phyloP scores from a whole-genome alignment of 2,113 vertebrate genomes.

The Aphyosemion australe region DNA sequence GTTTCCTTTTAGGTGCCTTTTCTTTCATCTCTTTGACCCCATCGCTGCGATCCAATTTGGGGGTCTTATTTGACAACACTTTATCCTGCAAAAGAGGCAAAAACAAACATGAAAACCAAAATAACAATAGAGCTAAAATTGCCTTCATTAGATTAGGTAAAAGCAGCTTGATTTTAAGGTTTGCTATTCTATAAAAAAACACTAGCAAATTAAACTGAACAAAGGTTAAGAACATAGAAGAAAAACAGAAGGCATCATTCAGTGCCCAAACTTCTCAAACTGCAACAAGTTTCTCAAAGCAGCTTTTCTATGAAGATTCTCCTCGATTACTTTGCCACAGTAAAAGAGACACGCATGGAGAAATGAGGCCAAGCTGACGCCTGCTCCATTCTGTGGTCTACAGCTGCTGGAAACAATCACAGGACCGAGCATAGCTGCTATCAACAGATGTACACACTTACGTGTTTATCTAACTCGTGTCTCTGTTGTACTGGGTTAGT shows the following conservation, averaged over 20 bases:
- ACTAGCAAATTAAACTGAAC: neutral
- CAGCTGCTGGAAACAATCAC: conserved; percentile 70
- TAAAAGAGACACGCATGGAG: conserved; percentile 32
- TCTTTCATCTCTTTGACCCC: conserved; percentile 99
- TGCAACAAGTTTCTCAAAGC: conserved; percentile 55
- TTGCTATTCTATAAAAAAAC: neutral
- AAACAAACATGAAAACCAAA: conserved; percentile 5
- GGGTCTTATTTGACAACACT: conserved; percentile 98
- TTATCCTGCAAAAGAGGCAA: conserved; percentile 86
- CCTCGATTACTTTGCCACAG: conserved; percentile 49
- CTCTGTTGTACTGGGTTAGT: conserved; percentile 19
- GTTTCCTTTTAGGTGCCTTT: conserved; percentile 93
- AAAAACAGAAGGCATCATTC: conserved; percentile 1
- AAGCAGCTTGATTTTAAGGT: neutral
- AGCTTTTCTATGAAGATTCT: conserved; percentile 68
- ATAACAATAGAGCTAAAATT: neutral
- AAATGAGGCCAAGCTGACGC: conserved; percentile 50
- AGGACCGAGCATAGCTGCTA: conserved; percentile 40
- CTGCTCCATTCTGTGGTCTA: conserved; percentile 55
- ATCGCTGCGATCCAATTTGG: conserved; percentile 96
- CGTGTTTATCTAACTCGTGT: conserved; percentile 21
- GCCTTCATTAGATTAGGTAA: conserved; percentile 13
- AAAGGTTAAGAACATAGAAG: neutral
- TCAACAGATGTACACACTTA: conserved; percentile 58
- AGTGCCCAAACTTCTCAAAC: conserved; percentile 39